Evolutionary conservation across 1,140 invertebrate species (phyloP).

Genomic region (Ceratina australensis): DNA sequence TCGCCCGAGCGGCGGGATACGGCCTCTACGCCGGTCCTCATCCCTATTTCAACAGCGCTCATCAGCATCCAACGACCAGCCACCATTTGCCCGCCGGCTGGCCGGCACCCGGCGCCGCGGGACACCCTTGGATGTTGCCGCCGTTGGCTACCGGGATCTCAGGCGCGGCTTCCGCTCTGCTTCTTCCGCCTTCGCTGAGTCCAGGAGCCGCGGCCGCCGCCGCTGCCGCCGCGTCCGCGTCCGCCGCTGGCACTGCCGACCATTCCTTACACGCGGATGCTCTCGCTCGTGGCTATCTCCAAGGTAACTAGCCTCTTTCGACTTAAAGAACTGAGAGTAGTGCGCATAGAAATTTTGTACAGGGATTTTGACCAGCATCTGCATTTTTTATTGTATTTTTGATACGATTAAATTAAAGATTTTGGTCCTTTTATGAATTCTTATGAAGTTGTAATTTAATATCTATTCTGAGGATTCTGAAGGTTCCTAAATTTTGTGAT

Average conservation of each 20-base stretch:
- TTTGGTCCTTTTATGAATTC: too few species aligned
- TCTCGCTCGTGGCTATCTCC: conserved; percentile 82
- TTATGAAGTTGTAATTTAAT: too few species aligned
- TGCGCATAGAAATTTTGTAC: neutral
- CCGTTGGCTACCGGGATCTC: conserved; percentile 75
- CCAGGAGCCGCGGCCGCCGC: conserved; percentile 72
- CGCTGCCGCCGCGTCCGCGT: conserved; percentile 77
- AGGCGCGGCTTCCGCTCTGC: conserved; percentile 76
- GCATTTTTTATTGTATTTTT: too few species aligned
- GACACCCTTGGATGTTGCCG: conserved; percentile 78
- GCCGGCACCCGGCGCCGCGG: conserved; percentile 72
- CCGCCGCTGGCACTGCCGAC: conserved; percentile 77
- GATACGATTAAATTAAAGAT: too few species aligned
- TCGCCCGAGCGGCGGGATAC: conserved; percentile 93
- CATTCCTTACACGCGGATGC: conserved; percentile 79
- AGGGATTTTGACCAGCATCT: neutral
- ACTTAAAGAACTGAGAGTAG: too few species aligned
- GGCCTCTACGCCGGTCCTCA: conserved; percentile 87
- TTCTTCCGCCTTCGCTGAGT: conserved; percentile 79
- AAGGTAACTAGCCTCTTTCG: conserved; percentile 61
- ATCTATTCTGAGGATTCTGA: too few species aligned
- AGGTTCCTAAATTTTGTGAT: too few species aligned
- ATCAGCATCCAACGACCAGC: conserved; percentile 67
- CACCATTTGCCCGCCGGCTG: conserved; percentile 79
- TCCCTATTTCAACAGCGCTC: conserved; percentile 81